A percentile compares a stretch with the other conserved stretches of the same genome.
These are phyloP conservation scores for Ceyx margarethae DNA, from an alignment of 2,113 vertebrate genomes.

Conservation along the genomic window DNA sequence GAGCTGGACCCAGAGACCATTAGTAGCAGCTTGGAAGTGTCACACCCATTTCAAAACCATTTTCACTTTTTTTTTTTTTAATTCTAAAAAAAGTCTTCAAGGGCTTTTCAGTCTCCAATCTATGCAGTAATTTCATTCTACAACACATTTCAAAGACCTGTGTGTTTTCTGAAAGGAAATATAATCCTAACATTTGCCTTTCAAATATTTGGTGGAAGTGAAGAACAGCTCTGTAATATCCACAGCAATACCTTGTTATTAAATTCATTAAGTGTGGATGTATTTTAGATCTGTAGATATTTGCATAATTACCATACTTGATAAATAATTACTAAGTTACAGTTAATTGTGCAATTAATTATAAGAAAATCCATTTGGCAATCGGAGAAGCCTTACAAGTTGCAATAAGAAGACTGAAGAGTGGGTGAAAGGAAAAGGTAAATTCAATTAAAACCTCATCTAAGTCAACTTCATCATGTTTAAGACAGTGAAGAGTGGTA, in stretches of 20 bases:
- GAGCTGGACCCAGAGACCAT: not conserved
- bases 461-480: not conserved
- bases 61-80: not conserved
- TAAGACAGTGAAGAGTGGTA: not conserved
- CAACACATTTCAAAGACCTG: not conserved
- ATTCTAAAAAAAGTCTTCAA: not conserved
- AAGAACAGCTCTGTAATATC: not conserved
- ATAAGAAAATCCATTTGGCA: slow-evolving; percentile 10
- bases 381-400: not conserved
- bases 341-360: slow-evolving; percentile 36
- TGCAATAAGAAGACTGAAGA: not conserved
- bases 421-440: not conserved
- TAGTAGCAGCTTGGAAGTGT: not conserved
- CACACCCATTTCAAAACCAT: not conserved
- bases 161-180: not conserved
- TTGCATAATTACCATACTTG: not conserved
- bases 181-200: not conserved
- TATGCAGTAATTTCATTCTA: not conserved
- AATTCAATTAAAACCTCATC: slow-evolving; percentile 4
- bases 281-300: slow-evolving; percentile 1
- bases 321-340: slow-evolving; percentile 39
- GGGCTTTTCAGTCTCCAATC: not conserved
- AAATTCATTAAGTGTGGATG: not conserved
- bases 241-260: not conserved
- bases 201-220: not conserved